A percentile compares a stretch with the other conserved stretches of the same genome.
Evolutionary conservation across 2,113 vertebrate species (phyloP).

Genomic region (Agapornis roseicollis): DNA sequence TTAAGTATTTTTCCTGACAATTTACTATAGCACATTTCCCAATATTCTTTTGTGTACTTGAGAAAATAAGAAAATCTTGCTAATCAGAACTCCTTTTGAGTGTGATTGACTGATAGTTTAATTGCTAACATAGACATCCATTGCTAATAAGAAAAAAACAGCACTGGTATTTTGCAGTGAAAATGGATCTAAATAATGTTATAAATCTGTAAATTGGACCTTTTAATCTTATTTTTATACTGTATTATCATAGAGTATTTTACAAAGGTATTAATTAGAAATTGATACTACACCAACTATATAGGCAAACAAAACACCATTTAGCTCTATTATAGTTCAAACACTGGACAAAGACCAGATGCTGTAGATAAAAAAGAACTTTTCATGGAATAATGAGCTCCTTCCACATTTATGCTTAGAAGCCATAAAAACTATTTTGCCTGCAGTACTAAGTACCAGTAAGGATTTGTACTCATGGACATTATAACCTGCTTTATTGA

Average conservation of each 20-base stretch:
- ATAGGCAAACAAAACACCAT: constrained; percentile 20
- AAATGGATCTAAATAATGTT: background rate
- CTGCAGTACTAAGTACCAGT: background rate
- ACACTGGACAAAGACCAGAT: constrained; percentile 14
- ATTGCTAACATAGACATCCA: background rate
- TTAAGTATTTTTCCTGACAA: background rate
- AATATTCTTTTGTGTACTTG: background rate
- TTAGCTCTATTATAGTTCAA: constrained; percentile 38
- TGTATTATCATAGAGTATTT: constrained; percentile 56
- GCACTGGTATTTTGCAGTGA: background rate
- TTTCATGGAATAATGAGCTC: background rate
- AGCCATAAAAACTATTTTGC: background rate
- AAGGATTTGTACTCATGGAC: background rate
- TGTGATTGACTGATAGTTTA: background rate
- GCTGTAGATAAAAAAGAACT: background rate
- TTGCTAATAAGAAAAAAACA: background rate
- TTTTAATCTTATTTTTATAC: constrained; percentile 27
- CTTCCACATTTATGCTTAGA: background rate
- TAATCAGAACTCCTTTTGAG: background rate
- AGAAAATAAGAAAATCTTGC: background rate
- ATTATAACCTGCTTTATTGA: constrained; percentile 54
- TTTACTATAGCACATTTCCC: background rate
- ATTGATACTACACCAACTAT: background rate
- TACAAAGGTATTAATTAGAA: constrained; percentile 52
- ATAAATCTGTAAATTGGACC: constrained; percentile 27